Evolutionary conservation across 2,113 vertebrate species (phyloP), one percentile per base, ranked within the genome.

Genomic region (Hydropotes inermis): DNA sequence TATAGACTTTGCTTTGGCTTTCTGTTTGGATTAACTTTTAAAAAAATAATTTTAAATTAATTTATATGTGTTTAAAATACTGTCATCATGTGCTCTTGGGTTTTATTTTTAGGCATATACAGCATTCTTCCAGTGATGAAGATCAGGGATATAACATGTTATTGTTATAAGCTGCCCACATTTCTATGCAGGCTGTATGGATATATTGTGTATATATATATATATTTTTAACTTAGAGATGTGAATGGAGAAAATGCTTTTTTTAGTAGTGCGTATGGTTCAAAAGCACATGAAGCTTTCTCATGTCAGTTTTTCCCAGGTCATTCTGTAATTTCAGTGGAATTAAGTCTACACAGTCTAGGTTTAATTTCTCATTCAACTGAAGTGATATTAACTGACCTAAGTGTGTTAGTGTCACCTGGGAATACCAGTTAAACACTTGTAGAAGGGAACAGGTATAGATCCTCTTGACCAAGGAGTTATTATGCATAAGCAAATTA

Each of bases 191-290:
- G 61, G 14, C 60, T 76, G 2, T 76, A 23, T 43, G 27, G 78
- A 5, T 57, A 13, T 61, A 70, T 81, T 85, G n/a, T 94, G 36
- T 60, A 36, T 87, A 39, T 19, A 67, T 21, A 36, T 67, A 67
- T 67, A 19, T 67, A 4, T 39, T 87, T 87, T 45, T 0, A 23
- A 60, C 16, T 78, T 36, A 64, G 27, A 64, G 4, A 55, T 19
- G 10, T 89, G 50, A 94, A 58, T 61, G 91, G 57, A 94, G 52
- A 87, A 92, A 57, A 64, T 94, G 52, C 19, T 94, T 89, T 36
- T 94, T 97, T 97, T 94, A 79, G 58, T n/a, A 78, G 47, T 39
- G 8, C 4, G 19, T 90, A 17, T 95, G 52, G 67, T 96, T 97
- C 54, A 84, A 55, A 95, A 90, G 15, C 94, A 57, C 95, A 81